A percentile compares a stretch with the other conserved stretches of the same genome.
These are phyloP conservation scores for Dryobotodes eremita DNA, from an alignment of 2,888 invertebrate species.

Conservation along the genomic window DNA sequence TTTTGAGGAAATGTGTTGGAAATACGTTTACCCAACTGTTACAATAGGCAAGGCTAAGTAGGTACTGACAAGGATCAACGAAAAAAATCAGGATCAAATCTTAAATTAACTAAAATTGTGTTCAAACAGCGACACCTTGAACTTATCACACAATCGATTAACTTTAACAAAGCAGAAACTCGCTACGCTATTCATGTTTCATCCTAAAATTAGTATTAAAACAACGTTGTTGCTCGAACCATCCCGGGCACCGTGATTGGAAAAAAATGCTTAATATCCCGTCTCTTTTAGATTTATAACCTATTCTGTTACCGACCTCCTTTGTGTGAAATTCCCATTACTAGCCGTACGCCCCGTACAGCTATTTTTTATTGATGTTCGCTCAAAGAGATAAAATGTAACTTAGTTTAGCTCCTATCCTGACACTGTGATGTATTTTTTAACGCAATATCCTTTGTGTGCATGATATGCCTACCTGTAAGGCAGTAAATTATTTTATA, in stretches of 20 bases:
- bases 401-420: constrained; percentile 52
- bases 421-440: constrained; percentile 55
- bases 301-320: constrained; percentile 57
- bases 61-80: too few species aligned
- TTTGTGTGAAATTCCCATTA: constrained; percentile 65
- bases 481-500: not conserved
- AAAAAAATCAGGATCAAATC: too few species aligned
- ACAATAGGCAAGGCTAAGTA: too few species aligned
- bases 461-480: not conserved
- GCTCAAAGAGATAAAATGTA: constrained; percentile 64
- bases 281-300: constrained; percentile 62
- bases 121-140: not conserved
- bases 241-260: constrained; percentile 56
- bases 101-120: too few species aligned
- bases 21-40: too few species aligned
- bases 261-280: constrained; percentile 68
- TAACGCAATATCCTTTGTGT: constrained; percentile 45
- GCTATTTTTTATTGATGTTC: constrained; percentile 65
- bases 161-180: not conserved
- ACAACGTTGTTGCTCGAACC: constrained; percentile 32
- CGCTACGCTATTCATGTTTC: constrained; percentile 18
- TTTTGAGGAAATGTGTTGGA: too few species aligned
- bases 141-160: constrained; percentile 1
- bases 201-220: constrained; percentile 47
- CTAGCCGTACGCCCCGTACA: constrained; percentile 45